Evolutionary conservation across 2,888 invertebrate genomes (phyloP).

Genomic region (Morinoia aosen): DNA sequence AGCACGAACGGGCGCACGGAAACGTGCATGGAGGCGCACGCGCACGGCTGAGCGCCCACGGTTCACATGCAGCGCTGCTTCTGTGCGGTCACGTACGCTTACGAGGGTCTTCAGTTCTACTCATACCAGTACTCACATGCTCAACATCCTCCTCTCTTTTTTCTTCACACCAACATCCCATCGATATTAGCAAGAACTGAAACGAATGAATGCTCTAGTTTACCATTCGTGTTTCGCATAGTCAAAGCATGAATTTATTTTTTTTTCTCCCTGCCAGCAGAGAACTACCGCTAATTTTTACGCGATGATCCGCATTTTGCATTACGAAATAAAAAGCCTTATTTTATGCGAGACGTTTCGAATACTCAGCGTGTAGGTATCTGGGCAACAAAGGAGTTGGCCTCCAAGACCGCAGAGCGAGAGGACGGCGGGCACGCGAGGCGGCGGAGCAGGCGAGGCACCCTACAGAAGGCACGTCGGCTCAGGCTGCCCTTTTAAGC

Average conservation of each 20-base stretch:
- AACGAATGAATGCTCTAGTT: neutral
- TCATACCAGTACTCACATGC: neutral
- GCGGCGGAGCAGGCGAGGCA: neutral
- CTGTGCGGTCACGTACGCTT: neutral
- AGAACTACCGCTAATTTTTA: neutral
- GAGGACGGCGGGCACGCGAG: neutral
- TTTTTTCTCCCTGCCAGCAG: neutral
- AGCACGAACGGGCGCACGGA: neutral
- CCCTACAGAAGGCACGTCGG: neutral
- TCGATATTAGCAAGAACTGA: neutral
- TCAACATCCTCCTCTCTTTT: neutral
- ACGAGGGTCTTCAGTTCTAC: neutral
- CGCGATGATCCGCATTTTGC: too few relatives aligned
- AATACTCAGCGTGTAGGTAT: neutral
- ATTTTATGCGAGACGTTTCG: neutral
- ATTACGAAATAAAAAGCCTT: neutral
- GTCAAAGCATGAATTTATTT: neutral
- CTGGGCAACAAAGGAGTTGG: neutral
- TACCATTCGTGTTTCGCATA: neutral
- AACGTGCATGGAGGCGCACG: neutral
- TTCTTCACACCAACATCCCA: neutral
- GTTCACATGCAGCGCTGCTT: neutral
- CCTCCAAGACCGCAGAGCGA: neutral
- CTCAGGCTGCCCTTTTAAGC: conserved; percentile 29
- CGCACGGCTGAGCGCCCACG: neutral